Evolutionary conservation across 2,888 invertebrate genomes (phyloP), one percentile per base, ranked within the genome.

Genomic region (Sabatieria punctata): DNA sequence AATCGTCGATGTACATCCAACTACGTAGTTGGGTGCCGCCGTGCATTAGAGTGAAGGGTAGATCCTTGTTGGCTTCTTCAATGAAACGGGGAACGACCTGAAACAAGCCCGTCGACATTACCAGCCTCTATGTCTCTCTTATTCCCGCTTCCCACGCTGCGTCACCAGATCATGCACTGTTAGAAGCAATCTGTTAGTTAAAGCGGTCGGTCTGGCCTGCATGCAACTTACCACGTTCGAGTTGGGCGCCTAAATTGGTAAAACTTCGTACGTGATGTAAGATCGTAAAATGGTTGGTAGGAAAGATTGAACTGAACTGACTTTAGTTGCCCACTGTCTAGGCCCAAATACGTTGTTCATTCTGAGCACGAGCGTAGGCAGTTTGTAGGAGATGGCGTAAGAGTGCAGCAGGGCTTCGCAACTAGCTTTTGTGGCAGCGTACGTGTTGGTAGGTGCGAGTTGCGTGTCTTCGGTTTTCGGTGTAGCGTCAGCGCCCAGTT

Each of bases 1-100:
- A 60, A 43, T 62, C 62, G 38, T 57, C 56, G 11, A 62, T 64
- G 44, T 52, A 63, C 57, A 62, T 60, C 63, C 63, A 61, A 19
- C 53, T 53, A 18, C 42, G 49, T 22, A 21, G 36, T 27, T 41
- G 27, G 37, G 54, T 53, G 18, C 61, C 61, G 45, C 61, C 60
- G 38, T 62, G 62, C 61, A 61, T 61, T 27, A 61, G 49, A 36
- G 61, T 61, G 45, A 61, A 61, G 1, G 61, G 57, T 44, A 58
- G 55, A 33, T 55, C 56, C 24, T 61, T 58, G 44, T 63, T 46
- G 33, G 61, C 61, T 19, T 60, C 50, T 24, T 54, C 52, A 0
- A 59, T 60, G 52, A 61, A 61, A 47, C 63, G 61, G 33, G 61
- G 61, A 37, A 61, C 63, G 18, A 61, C 60, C 45, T 57, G 57